Evolutionary conservation across 2,888 invertebrate genomes (phyloP).

Genomic region (Fabriciana adippe): DNA sequence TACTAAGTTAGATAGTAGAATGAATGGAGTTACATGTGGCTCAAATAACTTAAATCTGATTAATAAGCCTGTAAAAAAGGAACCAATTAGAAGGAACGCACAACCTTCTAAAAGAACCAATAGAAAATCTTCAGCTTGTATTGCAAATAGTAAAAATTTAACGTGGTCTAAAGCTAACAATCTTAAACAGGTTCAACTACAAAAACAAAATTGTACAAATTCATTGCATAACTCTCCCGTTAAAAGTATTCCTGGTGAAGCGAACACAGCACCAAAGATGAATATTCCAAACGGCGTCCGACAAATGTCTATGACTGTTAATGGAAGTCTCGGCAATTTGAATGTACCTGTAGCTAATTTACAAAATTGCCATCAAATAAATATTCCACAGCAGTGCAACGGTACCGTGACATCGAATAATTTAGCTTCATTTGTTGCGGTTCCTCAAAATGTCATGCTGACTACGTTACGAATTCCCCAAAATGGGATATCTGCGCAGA

Average conservation of each 20-base stretch:
- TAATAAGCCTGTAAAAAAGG: slow-evolving; percentile 64
- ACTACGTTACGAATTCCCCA: slow-evolving; percentile 82
- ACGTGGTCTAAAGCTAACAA: slow-evolving; percentile 78
- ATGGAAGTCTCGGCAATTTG: slow-evolving; percentile 64
- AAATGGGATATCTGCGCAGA: slow-evolving; percentile 68
- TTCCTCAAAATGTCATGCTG: slow-evolving; percentile 81
- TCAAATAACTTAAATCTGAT: slow-evolving; percentile 71
- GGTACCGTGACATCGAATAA: slow-evolving; percentile 68
- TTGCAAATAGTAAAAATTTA: slow-evolving; percentile 74
- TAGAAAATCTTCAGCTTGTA: slow-evolving; percentile 74
- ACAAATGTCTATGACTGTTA: slow-evolving; percentile 68
- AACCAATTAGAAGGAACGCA: slow-evolving; percentile 55
- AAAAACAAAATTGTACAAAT: slow-evolving; percentile 71
- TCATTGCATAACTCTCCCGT: slow-evolving; percentile 48
- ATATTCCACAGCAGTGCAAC: slow-evolving; percentile 69
- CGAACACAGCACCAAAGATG: slow-evolving; percentile 69
- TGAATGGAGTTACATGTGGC: slow-evolving; percentile 76
- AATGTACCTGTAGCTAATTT: slow-evolving; percentile 70
- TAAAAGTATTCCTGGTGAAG: slow-evolving; percentile 56
- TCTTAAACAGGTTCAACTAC: slow-evolving; percentile 71
- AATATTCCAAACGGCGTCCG: slow-evolving; percentile 71
- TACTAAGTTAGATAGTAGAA: slow-evolving; percentile 72
- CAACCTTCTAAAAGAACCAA: slow-evolving; percentile 66
- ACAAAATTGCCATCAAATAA: slow-evolving; percentile 73
- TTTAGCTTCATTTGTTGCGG: slow-evolving; percentile 72